These are phyloP conservation scores for Heliconius hewitsoni DNA, from an alignment of 1,140 invertebrate species.

Conservation along the genomic window DNA sequence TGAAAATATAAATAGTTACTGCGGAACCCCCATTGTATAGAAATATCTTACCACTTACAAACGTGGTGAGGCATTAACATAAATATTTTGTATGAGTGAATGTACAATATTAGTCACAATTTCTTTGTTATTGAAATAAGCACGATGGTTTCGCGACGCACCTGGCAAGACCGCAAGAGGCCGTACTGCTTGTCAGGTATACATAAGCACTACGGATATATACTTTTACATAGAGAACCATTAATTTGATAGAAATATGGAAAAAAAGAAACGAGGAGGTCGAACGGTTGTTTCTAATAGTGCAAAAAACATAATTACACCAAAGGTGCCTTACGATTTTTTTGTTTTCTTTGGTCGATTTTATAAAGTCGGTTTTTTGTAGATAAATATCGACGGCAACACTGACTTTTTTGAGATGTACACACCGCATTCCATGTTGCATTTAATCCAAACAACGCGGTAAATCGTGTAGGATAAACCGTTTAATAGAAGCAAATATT, in stretches of 20 bases:
- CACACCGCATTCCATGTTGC: neutral
- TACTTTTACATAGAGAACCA: too few species aligned
- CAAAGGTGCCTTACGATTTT: too few species aligned
- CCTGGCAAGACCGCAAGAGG: neutral
- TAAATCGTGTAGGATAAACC: neutral
- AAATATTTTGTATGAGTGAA: constrained; percentile 4
- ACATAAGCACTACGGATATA: too few species aligned
- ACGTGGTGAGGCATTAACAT: constrained; percentile 4
- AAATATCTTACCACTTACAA: constrained; percentile 6
- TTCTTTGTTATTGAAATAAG: constrained; percentile 23
- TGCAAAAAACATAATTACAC: too few species aligned
- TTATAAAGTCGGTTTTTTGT: too few species aligned
- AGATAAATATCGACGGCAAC: too few species aligned
- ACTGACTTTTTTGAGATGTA: too few species aligned
- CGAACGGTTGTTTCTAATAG: too few species aligned
- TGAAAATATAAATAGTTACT: neutral
- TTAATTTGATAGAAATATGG: too few species aligned
- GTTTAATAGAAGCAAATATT: too few species aligned
- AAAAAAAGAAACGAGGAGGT: too few species aligned
- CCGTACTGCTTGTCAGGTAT: neutral
- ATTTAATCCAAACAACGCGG: neutral
- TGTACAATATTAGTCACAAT: constrained; percentile 12
- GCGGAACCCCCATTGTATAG: neutral
- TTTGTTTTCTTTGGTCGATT: too few species aligned
- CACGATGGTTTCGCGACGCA: neutral